phyloP scores from a whole-genome alignment of 2,113 vertebrate species.

The Aramus guarauna region DNA sequence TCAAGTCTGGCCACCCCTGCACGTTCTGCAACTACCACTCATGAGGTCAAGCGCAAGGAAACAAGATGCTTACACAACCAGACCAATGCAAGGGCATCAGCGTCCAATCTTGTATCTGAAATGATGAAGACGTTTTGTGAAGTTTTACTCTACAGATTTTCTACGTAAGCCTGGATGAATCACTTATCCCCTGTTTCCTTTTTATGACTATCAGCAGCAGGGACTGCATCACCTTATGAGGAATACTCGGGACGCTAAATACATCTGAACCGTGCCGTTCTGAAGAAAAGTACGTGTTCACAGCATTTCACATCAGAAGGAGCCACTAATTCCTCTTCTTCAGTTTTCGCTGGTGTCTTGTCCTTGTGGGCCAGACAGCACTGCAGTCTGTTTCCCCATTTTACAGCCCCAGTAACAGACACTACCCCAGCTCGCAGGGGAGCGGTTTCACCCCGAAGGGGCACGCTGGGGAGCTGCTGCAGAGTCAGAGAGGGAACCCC shows the following conservation, averaged over 20 bases:
- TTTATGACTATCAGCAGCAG: fast-evolving
- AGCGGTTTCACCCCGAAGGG: neutral
- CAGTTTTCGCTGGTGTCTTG: neutral
- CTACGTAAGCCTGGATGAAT: neutral
- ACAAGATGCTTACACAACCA: neutral
- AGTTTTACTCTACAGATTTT: neutral
- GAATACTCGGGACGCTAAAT: neutral
- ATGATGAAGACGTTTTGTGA: neutral
- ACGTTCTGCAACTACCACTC: neutral
- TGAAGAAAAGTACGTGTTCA: fast-evolving
- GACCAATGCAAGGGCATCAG: neutral
- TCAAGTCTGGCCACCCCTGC: neutral
- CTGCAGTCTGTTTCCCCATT: neutral
- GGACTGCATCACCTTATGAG: neutral
- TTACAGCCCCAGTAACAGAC: neutral
- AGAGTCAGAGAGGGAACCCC: neutral
- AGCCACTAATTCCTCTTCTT: neutral
- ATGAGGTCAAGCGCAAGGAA: neutral
- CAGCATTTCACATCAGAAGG: neutral
- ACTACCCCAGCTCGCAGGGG: neutral
- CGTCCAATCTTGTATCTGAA: neutral
- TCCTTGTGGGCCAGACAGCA: neutral
- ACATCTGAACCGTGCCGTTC: neutral
- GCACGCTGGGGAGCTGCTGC: neutral
- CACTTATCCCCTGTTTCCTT: neutral